Evolutionary conservation across 2,888 invertebrate species (phyloP).

Genomic region (Drosophila borealis): DNA sequence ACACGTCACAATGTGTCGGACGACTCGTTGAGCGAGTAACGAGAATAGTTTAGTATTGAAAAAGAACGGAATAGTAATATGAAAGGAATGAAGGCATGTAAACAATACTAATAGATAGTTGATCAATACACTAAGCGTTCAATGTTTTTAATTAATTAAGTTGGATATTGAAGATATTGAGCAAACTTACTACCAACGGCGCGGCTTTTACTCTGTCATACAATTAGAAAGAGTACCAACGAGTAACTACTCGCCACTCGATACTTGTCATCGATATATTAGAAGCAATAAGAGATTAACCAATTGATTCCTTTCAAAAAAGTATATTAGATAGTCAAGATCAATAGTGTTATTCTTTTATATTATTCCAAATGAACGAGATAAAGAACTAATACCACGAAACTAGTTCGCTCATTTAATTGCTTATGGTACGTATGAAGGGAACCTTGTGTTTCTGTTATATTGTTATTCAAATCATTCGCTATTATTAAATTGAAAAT

Average conservation of each 20-base stretch:
- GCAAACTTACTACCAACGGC: no score
- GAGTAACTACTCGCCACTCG: not conserved
- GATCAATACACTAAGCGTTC: no score
- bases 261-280: not conserved
- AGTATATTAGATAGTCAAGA: no score
- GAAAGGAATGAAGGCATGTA: no score
- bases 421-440: no score
- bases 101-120: not conserved
- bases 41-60: not conserved
- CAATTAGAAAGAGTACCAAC: not conserved
- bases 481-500: not conserved
- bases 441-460: no score
- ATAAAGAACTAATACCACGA: no score
- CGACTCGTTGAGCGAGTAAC: conserved; percentile 1
- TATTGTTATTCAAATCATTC: not conserved
- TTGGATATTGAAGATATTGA: no score
- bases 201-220: not conserved
- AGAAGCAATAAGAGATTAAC: not conserved
- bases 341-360: no score
- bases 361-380: no score
- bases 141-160: no score
- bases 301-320: not conserved
- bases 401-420: not conserved
- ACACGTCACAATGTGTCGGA: conserved; percentile 9
- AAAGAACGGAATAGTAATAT: not conserved